phyloP scores from a whole-genome alignment of 2,113 vertebrate genomes.

The Parus major region DNA sequence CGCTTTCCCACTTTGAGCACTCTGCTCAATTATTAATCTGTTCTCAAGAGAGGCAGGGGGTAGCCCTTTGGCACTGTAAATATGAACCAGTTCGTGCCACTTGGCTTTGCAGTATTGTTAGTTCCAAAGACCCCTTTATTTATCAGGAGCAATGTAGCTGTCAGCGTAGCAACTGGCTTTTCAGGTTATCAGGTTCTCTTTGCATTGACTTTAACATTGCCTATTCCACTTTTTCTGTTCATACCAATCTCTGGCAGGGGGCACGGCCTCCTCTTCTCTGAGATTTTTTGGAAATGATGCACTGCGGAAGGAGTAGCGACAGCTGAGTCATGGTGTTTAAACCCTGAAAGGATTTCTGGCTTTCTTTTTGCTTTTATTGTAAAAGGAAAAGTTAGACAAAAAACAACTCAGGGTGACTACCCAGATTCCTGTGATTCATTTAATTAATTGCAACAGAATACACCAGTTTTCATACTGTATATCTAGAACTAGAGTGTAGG shows the following conservation, averaged over 20 bases:
- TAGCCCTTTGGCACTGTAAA: neutral
- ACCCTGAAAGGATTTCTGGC: neutral
- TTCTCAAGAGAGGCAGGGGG: neutral
- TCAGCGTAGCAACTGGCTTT: neutral
- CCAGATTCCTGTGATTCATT: neutral
- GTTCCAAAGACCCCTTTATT: neutral
- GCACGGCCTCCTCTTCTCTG: neutral
- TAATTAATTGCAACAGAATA: neutral
- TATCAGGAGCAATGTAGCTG: neutral
- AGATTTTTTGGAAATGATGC: neutral
- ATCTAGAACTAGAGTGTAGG: neutral
- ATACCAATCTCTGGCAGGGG: neutral
- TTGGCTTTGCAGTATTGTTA: neutral
- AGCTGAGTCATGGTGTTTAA: neutral
- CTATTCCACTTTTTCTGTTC: neutral
- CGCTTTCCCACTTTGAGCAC: neutral
- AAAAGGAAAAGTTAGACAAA: neutral
- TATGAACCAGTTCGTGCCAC: neutral
- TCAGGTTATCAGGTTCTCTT: neutral
- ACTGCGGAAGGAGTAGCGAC: fast-evolving
- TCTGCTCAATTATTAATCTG: constrained; percentile 4
- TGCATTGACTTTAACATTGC: neutral
- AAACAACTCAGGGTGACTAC: neutral
- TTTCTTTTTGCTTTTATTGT: neutral
- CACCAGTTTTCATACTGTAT: neutral